A percentile compares a stretch with the other conserved stretches of the same genome.
Evolutionary conservation across 2,113 vertebrate genomes (phyloP).

Genomic region (Spermophilus dauricus): DNA sequence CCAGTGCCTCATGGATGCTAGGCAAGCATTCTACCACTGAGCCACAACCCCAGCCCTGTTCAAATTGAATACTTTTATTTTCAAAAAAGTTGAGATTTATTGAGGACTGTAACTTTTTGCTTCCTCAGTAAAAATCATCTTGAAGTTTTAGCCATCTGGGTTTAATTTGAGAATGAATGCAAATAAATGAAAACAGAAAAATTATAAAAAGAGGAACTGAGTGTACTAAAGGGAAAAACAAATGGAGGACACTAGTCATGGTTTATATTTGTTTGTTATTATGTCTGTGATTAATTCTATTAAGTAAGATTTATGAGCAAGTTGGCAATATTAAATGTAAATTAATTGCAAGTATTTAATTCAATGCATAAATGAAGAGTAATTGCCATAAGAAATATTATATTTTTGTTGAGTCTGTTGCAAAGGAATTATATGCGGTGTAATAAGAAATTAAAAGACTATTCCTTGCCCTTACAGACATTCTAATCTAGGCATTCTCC

Average conservation of each 20-base stretch:
- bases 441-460: slow-evolving; percentile 35
- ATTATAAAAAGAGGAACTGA: neutral
- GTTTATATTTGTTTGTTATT: slow-evolving; percentile 13
- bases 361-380: neutral
- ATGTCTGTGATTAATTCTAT: neutral
- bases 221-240: neutral
- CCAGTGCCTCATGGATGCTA: too few species aligned
- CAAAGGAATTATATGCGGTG: neutral
- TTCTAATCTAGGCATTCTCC: neutral
- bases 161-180: slow-evolving; percentile 16
- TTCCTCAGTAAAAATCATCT: neutral
- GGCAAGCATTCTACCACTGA: too few species aligned
- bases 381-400: slow-evolving; percentile 15
- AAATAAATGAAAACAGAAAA: neutral
- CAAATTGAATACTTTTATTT: slow-evolving; percentile 50
- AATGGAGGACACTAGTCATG: neutral
- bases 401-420: neutral
- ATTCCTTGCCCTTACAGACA: neutral
- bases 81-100: slow-evolving; percentile 21
- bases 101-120: neutral
- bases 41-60: too few species aligned
- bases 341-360: neutral
- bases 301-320: neutral
- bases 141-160: neutral
- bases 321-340: slow-evolving; percentile 5